Conservation (phyloP, 2,797 vertebrate species). For the Botia kubotai region DNA sequence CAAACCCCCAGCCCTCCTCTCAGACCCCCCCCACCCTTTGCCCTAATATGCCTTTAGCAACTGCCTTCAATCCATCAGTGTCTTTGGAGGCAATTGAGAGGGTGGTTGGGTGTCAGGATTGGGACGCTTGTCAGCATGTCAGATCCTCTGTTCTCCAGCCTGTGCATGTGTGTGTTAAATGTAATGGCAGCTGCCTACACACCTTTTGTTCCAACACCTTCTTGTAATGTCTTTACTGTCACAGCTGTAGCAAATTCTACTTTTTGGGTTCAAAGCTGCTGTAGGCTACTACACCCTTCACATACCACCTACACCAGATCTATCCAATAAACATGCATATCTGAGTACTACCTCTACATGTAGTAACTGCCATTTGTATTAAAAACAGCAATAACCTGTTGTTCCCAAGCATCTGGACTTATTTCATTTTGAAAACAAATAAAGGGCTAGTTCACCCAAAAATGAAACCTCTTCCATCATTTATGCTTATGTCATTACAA, state of each 20-base stretch:
- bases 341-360: background rate
- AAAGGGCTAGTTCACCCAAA: too few relatives aligned
- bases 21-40: conserved; percentile 71
- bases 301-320: background rate
- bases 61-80: conserved; percentile 80
- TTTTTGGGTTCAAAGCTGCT: conserved; percentile 65
- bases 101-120: conserved; percentile 57
- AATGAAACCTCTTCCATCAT: too few relatives aligned
- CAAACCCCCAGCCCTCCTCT: conserved; percentile 54
- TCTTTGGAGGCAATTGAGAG: conserved; percentile 62
- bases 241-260: conserved; percentile 75
- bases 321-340: background rate
- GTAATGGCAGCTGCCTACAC: conserved; percentile 76
- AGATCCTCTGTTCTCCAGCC: conserved; percentile 59
- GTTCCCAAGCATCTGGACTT: background rate
- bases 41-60: conserved; percentile 82
- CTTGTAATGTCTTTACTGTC: conserved; percentile 60
- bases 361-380: background rate
- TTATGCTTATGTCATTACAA: too few relatives aligned
- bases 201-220: conserved; percentile 75
- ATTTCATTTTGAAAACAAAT: conserved; percentile 19
- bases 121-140: conserved; percentile 61
- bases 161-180: conserved; percentile 56
- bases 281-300: conserved; percentile 47
- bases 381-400: conserved; percentile 4